phyloP scores from a whole-genome alignment of 2,113 vertebrate genomes.

The Dissostichus mawsoni region DNA sequence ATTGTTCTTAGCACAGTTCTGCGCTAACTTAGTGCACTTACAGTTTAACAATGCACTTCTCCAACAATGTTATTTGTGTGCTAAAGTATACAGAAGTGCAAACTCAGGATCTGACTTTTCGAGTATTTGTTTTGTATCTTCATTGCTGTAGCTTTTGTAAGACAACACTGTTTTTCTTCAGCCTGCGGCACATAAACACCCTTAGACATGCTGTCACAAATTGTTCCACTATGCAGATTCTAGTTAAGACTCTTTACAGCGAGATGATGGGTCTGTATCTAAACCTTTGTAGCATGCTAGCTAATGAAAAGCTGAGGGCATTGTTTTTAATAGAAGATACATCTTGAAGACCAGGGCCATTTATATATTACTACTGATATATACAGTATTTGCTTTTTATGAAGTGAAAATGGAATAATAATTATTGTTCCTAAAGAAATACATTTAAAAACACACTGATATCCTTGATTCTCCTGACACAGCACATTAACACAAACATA shows the following conservation, averaged over 20 bases:
- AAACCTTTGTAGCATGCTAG: neutral
- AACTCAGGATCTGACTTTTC: too few species aligned
- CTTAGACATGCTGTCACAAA: conserved; percentile 2
- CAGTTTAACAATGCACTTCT: neutral
- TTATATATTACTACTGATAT: neutral
- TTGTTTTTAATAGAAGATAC: neutral
- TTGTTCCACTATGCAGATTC: neutral
- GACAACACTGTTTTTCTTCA: neutral
- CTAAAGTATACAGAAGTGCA: too few species aligned
- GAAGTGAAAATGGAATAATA: neutral
- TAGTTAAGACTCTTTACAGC: conserved; percentile 8
- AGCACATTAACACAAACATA: conserved; percentile 11
- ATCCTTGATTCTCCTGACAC: conserved; percentile 9
- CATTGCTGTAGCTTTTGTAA: neutral
- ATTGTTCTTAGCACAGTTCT: too few species aligned
- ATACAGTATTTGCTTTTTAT: neutral
- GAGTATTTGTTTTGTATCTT: neutral
- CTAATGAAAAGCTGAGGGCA: conserved; percentile 3
- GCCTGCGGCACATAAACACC: too few species aligned
- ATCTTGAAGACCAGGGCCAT: neutral
- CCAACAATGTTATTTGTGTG: too few species aligned
- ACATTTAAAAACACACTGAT: neutral
- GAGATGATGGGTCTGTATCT: neutral
- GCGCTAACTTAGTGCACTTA: too few species aligned
- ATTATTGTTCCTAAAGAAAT: conserved; percentile 2